phyloP scores from a whole-genome alignment of 2,797 vertebrate genomes.

The Odontamblyopus rebecca region DNA sequence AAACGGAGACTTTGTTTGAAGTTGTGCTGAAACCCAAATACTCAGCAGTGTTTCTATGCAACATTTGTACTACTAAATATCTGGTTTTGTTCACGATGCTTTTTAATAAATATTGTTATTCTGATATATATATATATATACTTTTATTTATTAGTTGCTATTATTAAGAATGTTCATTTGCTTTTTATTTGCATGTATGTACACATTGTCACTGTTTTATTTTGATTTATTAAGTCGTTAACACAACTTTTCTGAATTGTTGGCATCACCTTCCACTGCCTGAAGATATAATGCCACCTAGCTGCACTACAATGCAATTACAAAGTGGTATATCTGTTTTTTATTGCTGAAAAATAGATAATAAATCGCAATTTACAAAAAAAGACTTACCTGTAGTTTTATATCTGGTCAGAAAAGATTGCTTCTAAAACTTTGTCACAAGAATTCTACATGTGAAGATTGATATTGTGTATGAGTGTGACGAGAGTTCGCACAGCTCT shows the following conservation, averaged over 20 bases:
- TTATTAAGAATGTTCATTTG: too few relatives aligned
- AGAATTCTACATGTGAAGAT: too few relatives aligned
- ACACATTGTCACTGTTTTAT: not conserved
- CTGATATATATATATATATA: not conserved
- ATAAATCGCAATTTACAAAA: not conserved
- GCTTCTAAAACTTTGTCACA: too few relatives aligned
- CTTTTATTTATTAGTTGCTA: not conserved
- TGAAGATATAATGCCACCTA: not conserved
- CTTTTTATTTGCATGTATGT: not conserved
- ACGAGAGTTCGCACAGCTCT: too few relatives aligned
- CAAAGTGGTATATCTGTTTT: not conserved
- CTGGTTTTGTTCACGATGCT: not conserved
- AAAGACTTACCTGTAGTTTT: not conserved
- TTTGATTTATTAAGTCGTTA: not conserved
- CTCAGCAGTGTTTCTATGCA: not conserved
- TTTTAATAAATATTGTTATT: not conserved
- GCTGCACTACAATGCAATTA: slow-evolving; percentile 1
- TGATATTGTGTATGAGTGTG: too few relatives aligned
- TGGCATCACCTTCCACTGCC: not conserved
- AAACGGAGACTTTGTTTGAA: not conserved
- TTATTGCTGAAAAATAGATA: not conserved
- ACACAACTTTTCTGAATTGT: not conserved
- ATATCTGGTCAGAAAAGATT: too few relatives aligned
- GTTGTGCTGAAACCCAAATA: not conserved
- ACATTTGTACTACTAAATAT: not conserved